A percentile compares a stretch with the other conserved stretches of the same genome.
phyloP scores from a whole-genome alignment of 2,797 vertebrate genomes.

The Okamejei kenojei region DNA sequence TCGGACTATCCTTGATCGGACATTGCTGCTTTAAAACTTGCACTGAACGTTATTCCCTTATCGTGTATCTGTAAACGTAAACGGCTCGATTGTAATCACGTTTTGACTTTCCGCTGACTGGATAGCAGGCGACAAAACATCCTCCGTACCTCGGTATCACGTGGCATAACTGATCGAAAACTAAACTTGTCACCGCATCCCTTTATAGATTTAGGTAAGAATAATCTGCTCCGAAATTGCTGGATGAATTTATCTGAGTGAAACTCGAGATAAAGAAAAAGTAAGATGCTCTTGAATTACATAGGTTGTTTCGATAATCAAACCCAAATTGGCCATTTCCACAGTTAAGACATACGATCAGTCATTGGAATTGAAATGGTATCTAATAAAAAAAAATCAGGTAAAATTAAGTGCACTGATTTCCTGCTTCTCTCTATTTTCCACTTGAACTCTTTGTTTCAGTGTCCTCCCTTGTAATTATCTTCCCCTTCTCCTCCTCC shows the following conservation, averaged over 20 bases:
- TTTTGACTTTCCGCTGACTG: too few relatives aligned
- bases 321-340: background rate
- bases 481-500: background rate
- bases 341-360: background rate
- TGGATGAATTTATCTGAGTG: background rate
- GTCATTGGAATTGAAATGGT: background rate
- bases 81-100: too few relatives aligned
- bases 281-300: background rate
- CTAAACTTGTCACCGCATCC: background rate
- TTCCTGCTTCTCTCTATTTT: slow-evolving; percentile 26
- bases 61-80: too few relatives aligned
- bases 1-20: too few relatives aligned
- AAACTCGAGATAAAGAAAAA: background rate
- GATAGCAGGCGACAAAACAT: too few relatives aligned
- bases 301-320: background rate
- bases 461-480: background rate
- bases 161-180: too few relatives aligned
- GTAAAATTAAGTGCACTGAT: slow-evolving; percentile 24
- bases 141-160: too few relatives aligned
- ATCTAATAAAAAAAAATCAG: background rate
- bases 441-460: background rate
- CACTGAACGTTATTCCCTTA: too few relatives aligned
- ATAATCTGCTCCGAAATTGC: background rate
- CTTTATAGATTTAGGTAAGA: background rate
- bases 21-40: too few relatives aligned